Conservation (phyloP, 35 echinoderm and acorn worm genomes). For the Anneissia japonica region DNA sequence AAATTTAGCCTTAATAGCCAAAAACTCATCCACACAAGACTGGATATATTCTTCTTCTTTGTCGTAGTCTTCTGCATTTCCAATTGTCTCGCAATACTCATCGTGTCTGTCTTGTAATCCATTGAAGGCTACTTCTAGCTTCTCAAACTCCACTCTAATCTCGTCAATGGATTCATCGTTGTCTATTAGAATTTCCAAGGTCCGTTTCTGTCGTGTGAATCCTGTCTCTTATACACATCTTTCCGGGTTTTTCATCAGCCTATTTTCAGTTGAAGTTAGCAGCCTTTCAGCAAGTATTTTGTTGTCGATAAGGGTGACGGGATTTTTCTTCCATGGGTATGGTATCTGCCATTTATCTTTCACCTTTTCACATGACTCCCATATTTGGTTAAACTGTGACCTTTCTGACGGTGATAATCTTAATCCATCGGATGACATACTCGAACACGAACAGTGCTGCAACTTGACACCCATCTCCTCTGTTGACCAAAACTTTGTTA, state of each 20-base stretch:
- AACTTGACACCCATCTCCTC: neutral
- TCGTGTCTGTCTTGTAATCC: slow-evolving; percentile 11
- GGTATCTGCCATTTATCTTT: neutral
- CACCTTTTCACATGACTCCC: neutral
- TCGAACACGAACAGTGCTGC: neutral
- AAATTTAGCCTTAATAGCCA: neutral
- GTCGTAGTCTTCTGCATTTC: neutral
- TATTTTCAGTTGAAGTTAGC: neutral
- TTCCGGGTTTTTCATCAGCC: neutral
- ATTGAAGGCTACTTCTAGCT: neutral
- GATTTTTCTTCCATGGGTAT: neutral
- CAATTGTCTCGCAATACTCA: slow-evolving; percentile 12
- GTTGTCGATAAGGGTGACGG: neutral
- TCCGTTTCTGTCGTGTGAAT: slow-evolving; percentile 2
- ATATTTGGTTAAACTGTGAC: neutral
- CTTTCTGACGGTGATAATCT: neutral
- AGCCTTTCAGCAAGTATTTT: neutral
- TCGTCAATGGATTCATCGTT: neutral
- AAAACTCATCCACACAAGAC: neutral
- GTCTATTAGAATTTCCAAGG: neutral
- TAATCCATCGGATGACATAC: neutral
- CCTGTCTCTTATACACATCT: neutral
- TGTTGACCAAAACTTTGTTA: neutral
- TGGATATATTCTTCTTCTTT: slow-evolving; percentile 9
- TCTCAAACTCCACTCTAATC: neutral